Base-by-base conservation (phyloP, 2,888 invertebrate genomes). In the Tinea semifulvella region DNA sequence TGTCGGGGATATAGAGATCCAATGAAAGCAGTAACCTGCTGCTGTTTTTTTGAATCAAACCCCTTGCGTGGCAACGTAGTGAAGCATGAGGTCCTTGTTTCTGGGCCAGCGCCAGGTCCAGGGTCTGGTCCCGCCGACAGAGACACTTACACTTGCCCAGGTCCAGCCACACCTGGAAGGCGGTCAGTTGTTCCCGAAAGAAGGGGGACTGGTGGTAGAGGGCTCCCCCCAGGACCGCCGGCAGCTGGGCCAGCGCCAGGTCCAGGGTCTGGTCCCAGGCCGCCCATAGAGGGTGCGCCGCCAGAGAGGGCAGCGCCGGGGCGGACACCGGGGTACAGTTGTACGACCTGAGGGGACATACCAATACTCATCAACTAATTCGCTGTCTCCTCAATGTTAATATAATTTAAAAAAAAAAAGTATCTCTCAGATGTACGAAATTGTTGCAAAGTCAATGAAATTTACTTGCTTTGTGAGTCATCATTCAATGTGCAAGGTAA, bases 251-350 rank as follows among this genome's bases (percentile, higher is more conserved):
- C 53, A 99, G 83, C 59, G 96, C 96, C 55, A 96, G 84, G 75
- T 99, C 99, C 52, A 99, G 85, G 10, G 97, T 94, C 58, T 96
- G 85, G 74, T 99, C 99, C 99, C 99, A 99, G 1, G 98, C 95
- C 63, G 91, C 89, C 97, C 97, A 94, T 90, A 95, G 93, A 46
- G 91, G 89, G 74, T 94, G 94, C 60, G 91, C 82, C 51, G 91
- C 92, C 46, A 97, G 96, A 16, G 94, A 88, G 16, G 98, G 98
- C 58, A 99, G 82, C 50, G 89, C 87, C 0, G 99, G 99, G 56
- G 87, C 86, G 38, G 96, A 96, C 39, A 97, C 90, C n/a, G 98
- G 98, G 45, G 92, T 93, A 73, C 98, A 99, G 77, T 98, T 97
- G 75, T 97, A 97, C 18, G 94, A 95, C 44, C 79, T 77, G 57